Evolutionary conservation across 2,113 vertebrate species (phyloP), one percentile per base, ranked within the genome.

Genomic region (Apodemus speciosus): DNA sequence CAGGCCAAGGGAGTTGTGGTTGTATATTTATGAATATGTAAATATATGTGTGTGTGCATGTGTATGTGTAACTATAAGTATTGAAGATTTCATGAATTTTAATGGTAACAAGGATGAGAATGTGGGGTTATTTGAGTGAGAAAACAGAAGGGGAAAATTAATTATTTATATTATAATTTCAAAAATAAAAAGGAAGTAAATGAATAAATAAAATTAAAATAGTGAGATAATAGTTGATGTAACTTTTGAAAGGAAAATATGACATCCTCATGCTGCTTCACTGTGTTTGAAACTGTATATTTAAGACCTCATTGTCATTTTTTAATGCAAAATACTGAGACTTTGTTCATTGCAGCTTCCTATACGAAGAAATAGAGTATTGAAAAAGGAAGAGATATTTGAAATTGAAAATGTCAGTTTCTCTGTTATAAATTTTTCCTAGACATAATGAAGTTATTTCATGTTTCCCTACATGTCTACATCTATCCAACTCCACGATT

Each of bases 361-460:
- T 60, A 25, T 66, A 84, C 11, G 68, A 89, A 25, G 43, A 58
- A 51, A 79, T 72, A 35, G 43, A 84, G 8, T 64, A 1, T 27
- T 20, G 6, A n/a, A 56, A 89, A 32, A 80, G 15, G 49, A 60
- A 43, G 46, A 10, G 9, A 64, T 27, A 79, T 64, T 92, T 94
- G n/a, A 60, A 81, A 27, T 87, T 18, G 15, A 69, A n/a, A 87
- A 64, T 93, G 88, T 43, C 79, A 75, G 21, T 88, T 87, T 93
- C 46, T 93, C 46, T 53, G 20, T 87, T 71, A 71, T 91, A 89
- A 81, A 6, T 2, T 93, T 89, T 90, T 62, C 51, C 23, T 32
- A 69, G 3, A 1, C 6, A 35, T 53, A 94, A 93, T 51, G 30
- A 89, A 85, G n/a, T 72, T 20, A 5, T 68, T 84, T 95, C 66